Evolutionary conservation across 1,140 invertebrate genomes (phyloP), one percentile per base, ranked within the genome.

Genomic region (Bombus impatiens): DNA sequence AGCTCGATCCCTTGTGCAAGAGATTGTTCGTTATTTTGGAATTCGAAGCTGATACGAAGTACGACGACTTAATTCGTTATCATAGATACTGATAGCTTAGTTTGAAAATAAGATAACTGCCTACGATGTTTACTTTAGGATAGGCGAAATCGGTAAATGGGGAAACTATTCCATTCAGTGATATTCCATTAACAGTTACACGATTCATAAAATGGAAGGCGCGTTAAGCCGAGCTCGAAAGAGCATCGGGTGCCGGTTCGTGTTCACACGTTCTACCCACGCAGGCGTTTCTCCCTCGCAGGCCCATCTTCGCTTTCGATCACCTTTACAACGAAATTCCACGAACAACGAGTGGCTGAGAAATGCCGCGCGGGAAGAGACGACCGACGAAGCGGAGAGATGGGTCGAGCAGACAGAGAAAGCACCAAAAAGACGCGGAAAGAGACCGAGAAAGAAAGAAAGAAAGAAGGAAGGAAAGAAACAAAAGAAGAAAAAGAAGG

Each of bases 251-350:
- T 44, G 42, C 62, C n/a, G 32, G 42, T 35, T 35, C 32, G 32
- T 78, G 65, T 89, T 89, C 85, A 82, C 81, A 87, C 80, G 65
- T 59, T 89, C 80, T 89, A 86, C 88, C 85, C 85, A 87, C 85
- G 88, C 87, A 67, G 13, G 6, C 32, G 62, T 65, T 67, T 18
- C 32, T 59, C 53, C 22, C 3, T 28, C 25, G 44, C 28, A 35
- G 68, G 72, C 84, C 84, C 84, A 82, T 89, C 87, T 86, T 89
- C 76, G 76, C 74, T 86, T 89, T 86, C 87, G 88, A 89, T 88
- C 88, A 89, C 84, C 84, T 65, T 89, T 57, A 78, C 57, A 86
- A 87, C 84, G 87, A 70, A 78, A 87, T 89, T 90, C 86, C 70
- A 81, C 84, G 88, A 89, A 89, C 72, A 53, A 42, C 84, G 81